phyloP scores from a whole-genome alignment of 2,888 invertebrate species.

The Campopleginae sp. region DNA sequence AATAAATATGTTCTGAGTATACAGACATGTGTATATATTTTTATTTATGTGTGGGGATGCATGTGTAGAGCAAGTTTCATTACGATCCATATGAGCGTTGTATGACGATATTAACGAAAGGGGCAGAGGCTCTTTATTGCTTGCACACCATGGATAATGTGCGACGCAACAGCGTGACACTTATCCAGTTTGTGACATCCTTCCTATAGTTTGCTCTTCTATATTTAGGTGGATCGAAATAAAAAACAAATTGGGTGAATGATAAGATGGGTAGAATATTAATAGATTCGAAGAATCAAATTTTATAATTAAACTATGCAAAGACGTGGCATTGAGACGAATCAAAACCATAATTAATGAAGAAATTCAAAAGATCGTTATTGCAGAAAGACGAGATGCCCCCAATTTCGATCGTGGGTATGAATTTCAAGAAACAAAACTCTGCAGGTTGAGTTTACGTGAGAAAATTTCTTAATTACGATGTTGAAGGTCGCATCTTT shows the following conservation, averaged over 20 bases:
- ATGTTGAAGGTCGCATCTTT: too few relatives aligned
- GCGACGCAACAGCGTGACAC: conserved; percentile 67
- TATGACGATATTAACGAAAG: conserved; percentile 57
- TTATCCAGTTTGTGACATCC: conserved; percentile 78
- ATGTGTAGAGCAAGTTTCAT: neutral
- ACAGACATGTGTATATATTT: neutral
- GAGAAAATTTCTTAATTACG: too few relatives aligned
- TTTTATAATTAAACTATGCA: neutral
- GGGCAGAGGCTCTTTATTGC: conserved; percentile 64
- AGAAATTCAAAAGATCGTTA: neutral
- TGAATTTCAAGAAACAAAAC: neutral
- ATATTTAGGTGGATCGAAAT: conserved; percentile 60
- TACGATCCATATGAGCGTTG: conserved; percentile 22
- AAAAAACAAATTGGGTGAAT: neutral
- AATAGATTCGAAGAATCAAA: neutral
- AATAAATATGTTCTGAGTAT: neutral
- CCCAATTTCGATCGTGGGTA: too few relatives aligned
- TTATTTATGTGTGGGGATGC: neutral
- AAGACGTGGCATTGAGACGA: neutral
- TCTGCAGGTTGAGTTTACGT: neutral
- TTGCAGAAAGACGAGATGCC: neutral
- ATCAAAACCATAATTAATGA: neutral
- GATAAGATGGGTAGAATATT: neutral
- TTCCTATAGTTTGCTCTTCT: conserved; percentile 71
- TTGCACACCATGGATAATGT: conserved; percentile 63